Evolutionary conservation across 2,113 vertebrate species (phyloP).

Genomic region (Calidris pygmaea): DNA sequence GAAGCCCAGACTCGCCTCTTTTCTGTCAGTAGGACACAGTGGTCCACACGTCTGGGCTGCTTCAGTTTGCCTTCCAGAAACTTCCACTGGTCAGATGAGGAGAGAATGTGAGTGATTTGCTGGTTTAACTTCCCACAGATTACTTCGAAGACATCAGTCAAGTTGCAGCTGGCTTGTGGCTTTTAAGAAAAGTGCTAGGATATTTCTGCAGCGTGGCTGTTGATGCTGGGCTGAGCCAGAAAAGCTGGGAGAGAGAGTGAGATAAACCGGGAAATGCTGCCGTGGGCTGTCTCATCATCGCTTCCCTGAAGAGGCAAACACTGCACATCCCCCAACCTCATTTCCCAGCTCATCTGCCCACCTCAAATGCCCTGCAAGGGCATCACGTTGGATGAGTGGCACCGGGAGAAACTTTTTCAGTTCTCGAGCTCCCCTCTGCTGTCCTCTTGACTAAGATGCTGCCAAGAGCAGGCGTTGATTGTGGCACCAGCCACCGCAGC

Average conservation of each 20-base stretch:
- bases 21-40: not conserved
- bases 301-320: not conserved
- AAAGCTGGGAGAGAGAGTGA: not conserved
- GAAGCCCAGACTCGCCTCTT: not conserved
- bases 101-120: not conserved
- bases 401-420: not conserved
- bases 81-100: not conserved
- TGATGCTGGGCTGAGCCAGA: not conserved
- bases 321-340: not conserved
- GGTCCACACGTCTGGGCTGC: not conserved
- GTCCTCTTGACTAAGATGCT: not conserved
- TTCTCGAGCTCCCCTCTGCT: not conserved
- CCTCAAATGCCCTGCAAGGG: not conserved
- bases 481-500: not conserved
- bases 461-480: not conserved
- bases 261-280: not conserved
- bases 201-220: not conserved
- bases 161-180: not conserved
- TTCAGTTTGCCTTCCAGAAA: not conserved
- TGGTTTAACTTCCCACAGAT: not conserved
- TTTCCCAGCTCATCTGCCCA: not conserved
- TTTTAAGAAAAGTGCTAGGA: not conserved
- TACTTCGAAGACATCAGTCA: not conserved
- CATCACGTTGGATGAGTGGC: not conserved
- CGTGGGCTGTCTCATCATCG: accelerated